Percentiles rank a stretch among this genome's conserved stretches.
phyloP scores from a whole-genome alignment of 2,113 vertebrate species.

The Castor canadensis region DNA sequence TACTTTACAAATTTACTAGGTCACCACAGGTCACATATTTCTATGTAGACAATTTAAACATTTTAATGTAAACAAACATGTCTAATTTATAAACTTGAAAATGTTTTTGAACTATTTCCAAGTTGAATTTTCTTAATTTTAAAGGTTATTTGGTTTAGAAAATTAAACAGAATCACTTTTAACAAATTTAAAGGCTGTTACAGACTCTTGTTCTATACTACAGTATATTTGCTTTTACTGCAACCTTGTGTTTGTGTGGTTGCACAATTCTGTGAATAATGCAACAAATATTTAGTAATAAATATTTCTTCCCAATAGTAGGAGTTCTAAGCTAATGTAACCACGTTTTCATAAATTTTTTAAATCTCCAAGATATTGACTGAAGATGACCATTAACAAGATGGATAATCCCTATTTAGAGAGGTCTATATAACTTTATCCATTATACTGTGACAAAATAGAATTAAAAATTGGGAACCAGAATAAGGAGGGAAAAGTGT shows the following conservation, averaged over 20 bases:
- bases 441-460: background rate
- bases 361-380: background rate
- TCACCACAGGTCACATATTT: background rate
- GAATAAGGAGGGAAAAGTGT: background rate
- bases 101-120: background rate
- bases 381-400: background rate
- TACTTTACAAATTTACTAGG: background rate
- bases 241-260: accelerated
- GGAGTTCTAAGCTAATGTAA: background rate
- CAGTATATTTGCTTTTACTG: background rate
- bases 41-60: background rate
- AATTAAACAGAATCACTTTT: background rate
- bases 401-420: background rate
- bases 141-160: background rate
- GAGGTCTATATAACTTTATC: background rate
- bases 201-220: background rate
- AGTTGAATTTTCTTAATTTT: background rate
- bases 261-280: background rate
- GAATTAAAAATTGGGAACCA: background rate
- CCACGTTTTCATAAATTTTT: background rate
- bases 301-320: background rate
- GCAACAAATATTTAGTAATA: background rate
- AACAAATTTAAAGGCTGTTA: background rate
- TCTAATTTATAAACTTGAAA: background rate
- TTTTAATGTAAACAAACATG: background rate